Base-by-base conservation (phyloP, 1,140 invertebrate genomes). In the Brachionus calyciflorus region DNA sequence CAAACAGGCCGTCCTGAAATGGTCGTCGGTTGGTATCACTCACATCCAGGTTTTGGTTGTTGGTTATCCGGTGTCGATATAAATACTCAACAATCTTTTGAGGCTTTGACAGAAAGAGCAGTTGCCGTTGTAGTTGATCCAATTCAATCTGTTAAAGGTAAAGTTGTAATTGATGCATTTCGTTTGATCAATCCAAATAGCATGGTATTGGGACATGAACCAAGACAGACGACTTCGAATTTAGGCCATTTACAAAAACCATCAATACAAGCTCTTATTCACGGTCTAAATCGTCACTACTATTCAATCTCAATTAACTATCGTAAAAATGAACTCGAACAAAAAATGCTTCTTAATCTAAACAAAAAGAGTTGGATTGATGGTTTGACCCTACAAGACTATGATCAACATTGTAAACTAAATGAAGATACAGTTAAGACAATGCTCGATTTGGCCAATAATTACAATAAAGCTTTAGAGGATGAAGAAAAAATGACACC, bases 401-500 rank as follows among this genome's bases (percentile, higher is more conserved):
- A 98, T 85, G 90, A 92, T 75, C 91, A 95, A 57, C 96, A 99
- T 82, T 95, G 94, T 86, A 89, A 90, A 77, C 88, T 92, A 1
- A 89, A 89, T 81, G 86, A 98, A 85, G 91, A 90, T 65, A 95
- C 93, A 76, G 93, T 99, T 0, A 89, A 92, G 78, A 93, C 96
- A 80, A 99, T 99, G 93, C 86, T 99, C 24, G 94, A 97, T 73
- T 86, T 99, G 78, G 95, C 96, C 5, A 98, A 98, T 83, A 93
- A 95, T 83, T 99, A 99, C 83, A 97, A 98, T 83, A 99, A 99
- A 88, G 91, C 91, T 83, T 79, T 99, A 49, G 96, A 99, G 87
- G 97, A 99, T 81, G 97, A 99, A 85, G 96, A 99, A 83, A 98
- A 97, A 84, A 98, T 99, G 94, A 99, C 96, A n/a, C 92, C 94